These are phyloP conservation scores for Hyposmocoma kahamanoa DNA, from an alignment of 1,140 invertebrate genomes.

Conservation along the genomic window DNA sequence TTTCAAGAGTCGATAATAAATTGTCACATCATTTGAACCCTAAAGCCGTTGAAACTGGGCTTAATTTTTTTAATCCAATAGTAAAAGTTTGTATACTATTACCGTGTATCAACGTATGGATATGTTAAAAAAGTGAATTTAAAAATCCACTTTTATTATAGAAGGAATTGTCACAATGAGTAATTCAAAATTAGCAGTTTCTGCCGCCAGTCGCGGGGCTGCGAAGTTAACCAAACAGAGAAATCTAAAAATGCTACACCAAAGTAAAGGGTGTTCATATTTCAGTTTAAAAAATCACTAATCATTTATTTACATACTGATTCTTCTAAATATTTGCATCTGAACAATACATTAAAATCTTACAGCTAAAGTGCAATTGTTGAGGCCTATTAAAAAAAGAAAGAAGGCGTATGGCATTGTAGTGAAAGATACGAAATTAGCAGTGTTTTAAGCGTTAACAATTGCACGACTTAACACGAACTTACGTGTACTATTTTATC, in stretches of 20 bases:
- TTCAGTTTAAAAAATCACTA: constrained; percentile 41
- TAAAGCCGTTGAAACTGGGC: too few relatives aligned
- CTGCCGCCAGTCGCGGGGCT: too few relatives aligned
- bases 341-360: constrained; percentile 72
- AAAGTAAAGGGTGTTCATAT: constrained; percentile 31
- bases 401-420: constrained; percentile 37
- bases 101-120: too few relatives aligned
- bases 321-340: constrained; percentile 72
- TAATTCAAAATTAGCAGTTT: too few relatives aligned
- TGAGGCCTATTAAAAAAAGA: constrained; percentile 28
- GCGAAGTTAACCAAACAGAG: too few relatives aligned
- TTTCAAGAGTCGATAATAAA: too few relatives aligned
- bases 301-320: constrained; percentile 64
- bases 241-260: constrained; percentile 52
- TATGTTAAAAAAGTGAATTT: too few relatives aligned
- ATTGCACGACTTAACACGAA: constrained; percentile 52
- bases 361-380: constrained; percentile 62
- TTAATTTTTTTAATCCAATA: too few relatives aligned
- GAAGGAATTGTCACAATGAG: too few relatives aligned
- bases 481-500: constrained; percentile 47
- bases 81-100: too few relatives aligned
- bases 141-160: too few relatives aligned
- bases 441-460: constrained; percentile 35
- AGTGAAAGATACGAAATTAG: background rate
- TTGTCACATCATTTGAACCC: too few relatives aligned